Percentiles rank a stretch among this genome's conserved stretches.
phyloP scores from a whole-genome alignment of 2,888 invertebrate species.

The Cheilosia pagana region DNA sequence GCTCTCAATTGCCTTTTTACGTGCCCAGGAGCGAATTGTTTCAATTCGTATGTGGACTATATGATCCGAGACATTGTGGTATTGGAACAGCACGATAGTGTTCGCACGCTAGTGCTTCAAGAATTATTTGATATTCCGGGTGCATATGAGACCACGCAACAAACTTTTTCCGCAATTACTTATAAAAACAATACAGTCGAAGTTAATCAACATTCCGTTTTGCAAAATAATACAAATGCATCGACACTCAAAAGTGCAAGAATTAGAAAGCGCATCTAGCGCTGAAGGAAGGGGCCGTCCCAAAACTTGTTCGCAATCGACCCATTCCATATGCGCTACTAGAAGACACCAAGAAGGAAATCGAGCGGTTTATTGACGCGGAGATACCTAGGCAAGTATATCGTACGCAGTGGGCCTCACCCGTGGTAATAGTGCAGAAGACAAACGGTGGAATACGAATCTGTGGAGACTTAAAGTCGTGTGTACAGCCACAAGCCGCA shows the following conservation, averaged over 20 bases:
- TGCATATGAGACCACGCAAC: no score
- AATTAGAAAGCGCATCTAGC: neutral
- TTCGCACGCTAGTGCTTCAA: slow-evolving; percentile 16
- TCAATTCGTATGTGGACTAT: slow-evolving; percentile 5
- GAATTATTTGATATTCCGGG: no score
- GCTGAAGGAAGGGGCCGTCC: neutral
- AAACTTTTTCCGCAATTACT: no score
- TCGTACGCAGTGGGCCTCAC: slow-evolving; percentile 6
- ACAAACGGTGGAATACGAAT: no score
- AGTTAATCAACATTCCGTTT: neutral
- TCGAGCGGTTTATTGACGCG: neutral
- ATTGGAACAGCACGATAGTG: slow-evolving; percentile 2
- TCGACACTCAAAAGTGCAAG: neutral
- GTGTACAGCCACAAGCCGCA: no score
- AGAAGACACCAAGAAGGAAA: neutral
- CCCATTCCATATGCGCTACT: no score
- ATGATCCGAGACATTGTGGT: slow-evolving; percentile 24
- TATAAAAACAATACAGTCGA: neutral
- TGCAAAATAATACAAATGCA: neutral
- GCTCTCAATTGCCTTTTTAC: neutral
- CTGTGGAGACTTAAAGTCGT: no score
- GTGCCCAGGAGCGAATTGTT: neutral
- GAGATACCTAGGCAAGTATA: slow-evolving; percentile 1
- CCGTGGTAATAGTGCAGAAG: slow-evolving; percentile 14
- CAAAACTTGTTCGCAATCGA: neutral